Evolutionary conservation across 2,888 invertebrate genomes (phyloP), one percentile per base, ranked within the genome.

Genomic region (Papilio gigon): DNA sequence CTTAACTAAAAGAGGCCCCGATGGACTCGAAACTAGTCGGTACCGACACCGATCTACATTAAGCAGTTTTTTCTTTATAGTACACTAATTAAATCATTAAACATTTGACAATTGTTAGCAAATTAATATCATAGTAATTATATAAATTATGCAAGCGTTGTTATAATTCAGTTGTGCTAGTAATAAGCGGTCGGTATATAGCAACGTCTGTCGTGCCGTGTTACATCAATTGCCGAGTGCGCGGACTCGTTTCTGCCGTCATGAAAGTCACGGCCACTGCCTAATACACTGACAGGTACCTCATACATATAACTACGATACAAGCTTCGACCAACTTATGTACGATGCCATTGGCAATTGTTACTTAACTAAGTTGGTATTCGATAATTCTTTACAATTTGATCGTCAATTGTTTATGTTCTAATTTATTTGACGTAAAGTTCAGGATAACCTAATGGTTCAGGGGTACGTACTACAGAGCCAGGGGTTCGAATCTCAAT

Each of bases 221-320:
- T 68, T n/a, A 47, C 25, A 58, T 0, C 4, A 33, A 47, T 33
- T 59, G 65, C 22, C 3, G 25, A 37, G 40, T 33, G 68, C 59
- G 66, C 71, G 69, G 73, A 75, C 74, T 68, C 69, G 74, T 75
- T 75, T 74, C 69, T 71, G 71, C 61, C 60, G 63, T 74, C 62
- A 74, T 71, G 75, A 78, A 77, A 77, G 77, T 77, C 78, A 78
- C 72, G 78, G 77, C 65, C 78, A 74, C 70, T 77, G 75, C 74
- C 74, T 72, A 76, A 74, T 72, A 74, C 35, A 65, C 53, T 61
- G 68, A 69, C 66, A 71, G 67, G 59, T 59, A 68, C 58, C 50
- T 30, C 25, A 47, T 47, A 62, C 50, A 47, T 64, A 25, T 42
- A 56, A 35, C 17, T 8, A 17, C 20, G 37, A 47, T 33, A 20